Percentiles rank a stretch among this genome's conserved stretches.
Conservation (phyloP, 2,113 vertebrate species). For the Vimba vimba region DNA sequence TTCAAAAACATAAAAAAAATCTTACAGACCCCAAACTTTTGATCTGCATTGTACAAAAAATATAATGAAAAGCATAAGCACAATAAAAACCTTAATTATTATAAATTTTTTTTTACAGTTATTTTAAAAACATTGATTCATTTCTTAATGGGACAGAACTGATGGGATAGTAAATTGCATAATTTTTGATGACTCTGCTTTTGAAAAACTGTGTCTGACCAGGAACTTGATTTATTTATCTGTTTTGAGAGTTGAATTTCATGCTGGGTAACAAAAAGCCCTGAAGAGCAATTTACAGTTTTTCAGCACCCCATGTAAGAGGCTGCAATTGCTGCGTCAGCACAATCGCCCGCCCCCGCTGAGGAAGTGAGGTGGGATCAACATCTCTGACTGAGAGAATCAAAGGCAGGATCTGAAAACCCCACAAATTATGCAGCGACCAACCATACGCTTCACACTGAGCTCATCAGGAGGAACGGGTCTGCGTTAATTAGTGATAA, state of each 20-base stretch:
- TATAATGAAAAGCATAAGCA: background rate
- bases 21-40: no score
- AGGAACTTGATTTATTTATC: slow-evolving; percentile 35
- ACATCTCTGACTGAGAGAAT: slow-evolving; percentile 38
- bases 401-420: slow-evolving; percentile 43
- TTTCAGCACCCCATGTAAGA: background rate
- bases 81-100: background rate
- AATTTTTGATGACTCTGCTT: slow-evolving; percentile 25
- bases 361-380: slow-evolving; percentile 9
- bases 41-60: no score
- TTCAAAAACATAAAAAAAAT: no score
- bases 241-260: slow-evolving; percentile 18
- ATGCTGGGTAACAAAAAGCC: slow-evolving; percentile 20
- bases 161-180: background rate
- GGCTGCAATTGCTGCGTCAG: slow-evolving; percentile 22
- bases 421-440: slow-evolving; percentile 34
- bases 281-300: slow-evolving; percentile 35
- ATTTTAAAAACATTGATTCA: background rate
- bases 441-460: slow-evolving; percentile 19
- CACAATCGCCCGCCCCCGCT: slow-evolving; percentile 4
- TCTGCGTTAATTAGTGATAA: slow-evolving; percentile 75
- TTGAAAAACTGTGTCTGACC: slow-evolving; percentile 2
- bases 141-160: slow-evolving; percentile 5
- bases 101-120: no score
- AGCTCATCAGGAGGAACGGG: slow-evolving; percentile 61